Conservation (phyloP, 2,888 invertebrate species). For the Patella caerulea region DNA sequence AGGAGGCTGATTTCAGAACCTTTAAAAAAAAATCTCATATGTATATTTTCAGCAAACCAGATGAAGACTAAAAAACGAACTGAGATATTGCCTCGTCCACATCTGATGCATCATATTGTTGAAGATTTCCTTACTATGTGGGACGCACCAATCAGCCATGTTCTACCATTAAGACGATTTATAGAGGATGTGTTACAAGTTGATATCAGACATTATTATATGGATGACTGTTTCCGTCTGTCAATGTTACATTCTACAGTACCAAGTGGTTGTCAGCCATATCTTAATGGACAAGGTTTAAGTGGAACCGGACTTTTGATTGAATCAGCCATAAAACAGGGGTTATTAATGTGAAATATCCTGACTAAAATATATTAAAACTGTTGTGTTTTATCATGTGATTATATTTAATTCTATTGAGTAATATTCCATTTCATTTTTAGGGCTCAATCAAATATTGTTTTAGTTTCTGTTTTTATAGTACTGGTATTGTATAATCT, state of each 20-base stretch:
- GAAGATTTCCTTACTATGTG: constrained; percentile 73
- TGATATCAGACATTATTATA: constrained; percentile 66
- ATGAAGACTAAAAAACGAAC: constrained; percentile 45
- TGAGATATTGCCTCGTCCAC: constrained; percentile 67
- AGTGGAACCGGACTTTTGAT: constrained; percentile 29
- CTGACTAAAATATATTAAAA: no score
- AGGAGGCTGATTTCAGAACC: no score
- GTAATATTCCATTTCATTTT: no score
- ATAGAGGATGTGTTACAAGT: constrained; percentile 52
- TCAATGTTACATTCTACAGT: constrained; percentile 57
- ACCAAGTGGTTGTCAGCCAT: constrained; percentile 57
- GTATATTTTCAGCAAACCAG: constrained; percentile 47
- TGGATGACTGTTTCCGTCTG: constrained; percentile 65
- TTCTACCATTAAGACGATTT: constrained; percentile 69
- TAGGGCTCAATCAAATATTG: no score
- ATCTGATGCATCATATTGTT: constrained; percentile 70
- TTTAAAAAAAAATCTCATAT: no score
- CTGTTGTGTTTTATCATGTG: no score
- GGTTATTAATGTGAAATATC: not conserved
- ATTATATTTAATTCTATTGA: no score
- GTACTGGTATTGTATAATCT: no score
- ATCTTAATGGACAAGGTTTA: constrained; percentile 56
- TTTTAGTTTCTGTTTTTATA: no score
- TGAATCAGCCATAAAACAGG: not conserved
- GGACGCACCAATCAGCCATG: constrained; percentile 69